These are phyloP conservation scores for Bugula neritina DNA, from an alignment of 2,888 invertebrate species.

Conservation along the genomic window DNA sequence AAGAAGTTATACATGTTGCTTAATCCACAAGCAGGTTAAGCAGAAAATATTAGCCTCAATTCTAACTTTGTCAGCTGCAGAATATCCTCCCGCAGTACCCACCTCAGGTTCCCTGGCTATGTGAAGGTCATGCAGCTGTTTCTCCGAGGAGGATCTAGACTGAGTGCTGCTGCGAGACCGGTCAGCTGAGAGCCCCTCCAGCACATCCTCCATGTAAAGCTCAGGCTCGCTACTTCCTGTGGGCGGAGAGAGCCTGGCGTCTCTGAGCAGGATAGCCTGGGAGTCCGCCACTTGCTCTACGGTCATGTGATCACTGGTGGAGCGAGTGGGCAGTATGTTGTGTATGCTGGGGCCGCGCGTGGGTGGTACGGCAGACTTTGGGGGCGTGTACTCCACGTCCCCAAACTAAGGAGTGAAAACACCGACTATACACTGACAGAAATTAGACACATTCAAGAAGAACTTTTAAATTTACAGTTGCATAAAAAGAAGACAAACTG, in stretches of 20 bases:
- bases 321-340: slow-evolving; percentile 10
- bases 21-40: too few relatives aligned
- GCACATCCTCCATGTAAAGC: slow-evolving; percentile 2
- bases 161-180: background rate
- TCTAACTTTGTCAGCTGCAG: too few relatives aligned
- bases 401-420: slow-evolving; percentile 23
- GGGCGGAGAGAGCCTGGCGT: background rate
- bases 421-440: too few relatives aligned
- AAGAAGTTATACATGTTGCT: too few relatives aligned
- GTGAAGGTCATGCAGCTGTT: background rate
- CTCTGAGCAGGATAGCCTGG: background rate
- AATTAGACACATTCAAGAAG: too few relatives aligned
- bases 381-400: background rate
- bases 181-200: background rate
- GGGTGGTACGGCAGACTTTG: background rate
- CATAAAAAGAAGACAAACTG: too few relatives aligned
- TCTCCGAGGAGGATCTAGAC: slow-evolving; percentile 3
- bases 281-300: slow-evolving; percentile 4
- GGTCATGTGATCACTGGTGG: background rate
- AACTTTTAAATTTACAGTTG: too few relatives aligned
- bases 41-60: too few relatives aligned
- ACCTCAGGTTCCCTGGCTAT: slow-evolving; percentile 2
- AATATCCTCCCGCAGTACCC: too few relatives aligned
- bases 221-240: background rate
- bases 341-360: slow-evolving; percentile 22